These are phyloP conservation scores for Rhyacophila brunnea DNA, from an alignment of 1,140 invertebrate genomes.

Conservation along the genomic window DNA sequence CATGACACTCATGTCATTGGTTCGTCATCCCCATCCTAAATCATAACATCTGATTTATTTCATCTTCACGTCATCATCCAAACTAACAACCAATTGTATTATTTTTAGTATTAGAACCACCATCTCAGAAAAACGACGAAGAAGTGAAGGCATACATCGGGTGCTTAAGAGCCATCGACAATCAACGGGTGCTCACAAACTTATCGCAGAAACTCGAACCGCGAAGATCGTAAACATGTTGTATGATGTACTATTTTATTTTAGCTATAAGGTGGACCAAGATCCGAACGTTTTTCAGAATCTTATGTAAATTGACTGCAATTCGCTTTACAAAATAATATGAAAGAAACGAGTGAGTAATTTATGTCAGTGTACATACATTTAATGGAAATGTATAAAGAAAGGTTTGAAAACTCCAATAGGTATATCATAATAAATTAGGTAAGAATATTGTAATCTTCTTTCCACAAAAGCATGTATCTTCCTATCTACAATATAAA, in stretches of 20 bases:
- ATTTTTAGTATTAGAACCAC: constrained; percentile 60
- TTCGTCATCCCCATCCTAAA: too few relatives aligned
- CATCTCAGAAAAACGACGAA: constrained; percentile 66
- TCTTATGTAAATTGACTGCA: constrained; percentile 14
- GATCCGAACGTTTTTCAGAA: constrained; percentile 9
- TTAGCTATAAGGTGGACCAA: constrained; percentile 22
- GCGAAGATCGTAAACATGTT: constrained; percentile 36
- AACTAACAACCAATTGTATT: too few relatives aligned
- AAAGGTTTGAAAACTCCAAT: neutral
- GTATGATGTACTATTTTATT: constrained; percentile 1
- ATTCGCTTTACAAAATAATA: neutral
- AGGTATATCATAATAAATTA: too few relatives aligned
- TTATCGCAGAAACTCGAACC: constrained; percentile 72
- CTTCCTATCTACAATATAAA: too few relatives aligned
- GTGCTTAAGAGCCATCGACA: constrained; percentile 74
- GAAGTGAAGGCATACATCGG: constrained; percentile 66
- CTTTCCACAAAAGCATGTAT: too few relatives aligned
- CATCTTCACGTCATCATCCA: too few relatives aligned
- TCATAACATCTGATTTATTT: too few relatives aligned
- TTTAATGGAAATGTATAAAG: neutral
- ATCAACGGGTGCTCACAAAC: constrained; percentile 71
- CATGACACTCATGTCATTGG: too few relatives aligned
- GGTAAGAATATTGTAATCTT: too few relatives aligned
- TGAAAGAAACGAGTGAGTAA: neutral
- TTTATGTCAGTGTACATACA: neutral